phyloP scores from a whole-genome alignment of 1,140 invertebrate species.

The Pseudomyrmex concolor region DNA sequence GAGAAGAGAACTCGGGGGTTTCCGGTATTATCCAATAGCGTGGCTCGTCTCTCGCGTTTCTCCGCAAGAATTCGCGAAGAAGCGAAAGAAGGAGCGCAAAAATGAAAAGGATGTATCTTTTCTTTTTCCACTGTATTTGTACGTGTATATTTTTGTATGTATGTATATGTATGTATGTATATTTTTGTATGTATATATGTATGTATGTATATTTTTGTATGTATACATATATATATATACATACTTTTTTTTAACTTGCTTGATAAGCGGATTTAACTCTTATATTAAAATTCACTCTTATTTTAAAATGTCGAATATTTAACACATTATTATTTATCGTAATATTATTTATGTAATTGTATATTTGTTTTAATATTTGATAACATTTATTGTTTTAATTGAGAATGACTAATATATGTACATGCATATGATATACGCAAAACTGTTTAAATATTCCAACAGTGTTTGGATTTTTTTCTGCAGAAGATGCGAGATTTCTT shows the following conservation, averaged over 20 bases:
- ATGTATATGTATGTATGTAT: too few relatives aligned
- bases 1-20: constrained; percentile 64
- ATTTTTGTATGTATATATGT: neutral
- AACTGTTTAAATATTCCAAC: too few relatives aligned
- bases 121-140: neutral
- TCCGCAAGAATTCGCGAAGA: constrained; percentile 70
- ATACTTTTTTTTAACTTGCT: constrained; percentile 25
- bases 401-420: too few relatives aligned
- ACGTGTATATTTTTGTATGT: too few relatives aligned
- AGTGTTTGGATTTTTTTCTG: too few relatives aligned
- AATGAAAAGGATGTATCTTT: constrained; percentile 38
- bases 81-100: constrained; percentile 48
- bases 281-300: constrained; percentile 17
- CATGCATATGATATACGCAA: too few relatives aligned
- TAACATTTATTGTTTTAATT: too few relatives aligned
- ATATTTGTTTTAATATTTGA: neutral
- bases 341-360: too few relatives aligned
- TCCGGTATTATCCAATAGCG: constrained; percentile 75
- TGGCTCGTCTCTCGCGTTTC: constrained; percentile 68
- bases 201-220: too few relatives aligned
- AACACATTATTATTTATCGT: too few relatives aligned
- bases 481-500: too few relatives aligned
- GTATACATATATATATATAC: too few relatives aligned
- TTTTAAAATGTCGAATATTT: neutral
- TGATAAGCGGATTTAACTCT: constrained; percentile 46